These are phyloP conservation scores for Taurulus bubalis DNA, from an alignment of 2,113 vertebrate species.

Conservation along the genomic window DNA sequence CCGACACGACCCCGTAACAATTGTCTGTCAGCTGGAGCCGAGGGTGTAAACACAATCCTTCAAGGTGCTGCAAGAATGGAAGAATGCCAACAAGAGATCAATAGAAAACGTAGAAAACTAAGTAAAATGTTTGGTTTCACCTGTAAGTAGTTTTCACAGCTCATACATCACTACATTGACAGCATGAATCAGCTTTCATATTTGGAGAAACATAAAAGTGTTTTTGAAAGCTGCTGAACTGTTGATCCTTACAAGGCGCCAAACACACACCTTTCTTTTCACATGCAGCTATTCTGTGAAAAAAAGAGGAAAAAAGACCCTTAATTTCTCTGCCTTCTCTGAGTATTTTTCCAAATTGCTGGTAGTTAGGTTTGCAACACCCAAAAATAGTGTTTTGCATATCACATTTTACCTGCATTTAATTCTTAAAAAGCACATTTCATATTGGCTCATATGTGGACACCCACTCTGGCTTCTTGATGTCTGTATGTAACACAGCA, in stretches of 20 bases:
- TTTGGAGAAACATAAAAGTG: conserved; percentile 7
- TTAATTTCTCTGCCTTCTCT: conserved; percentile 2
- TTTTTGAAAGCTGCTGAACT: not conserved
- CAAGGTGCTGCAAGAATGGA: conserved; percentile 40
- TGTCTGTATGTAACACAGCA: conserved; percentile 10
- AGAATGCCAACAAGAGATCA: conserved; percentile 42
- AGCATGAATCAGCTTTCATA: conserved; percentile 27
- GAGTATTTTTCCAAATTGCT: conserved; percentile 12
- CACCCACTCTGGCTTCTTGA: not conserved
- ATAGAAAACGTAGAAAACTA: conserved; percentile 24
- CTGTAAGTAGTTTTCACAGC: conserved; percentile 18
- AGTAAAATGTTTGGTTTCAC: conserved; percentile 37
- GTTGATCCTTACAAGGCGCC: not conserved
- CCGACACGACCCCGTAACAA: conserved; percentile 3
- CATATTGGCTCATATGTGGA: not conserved
- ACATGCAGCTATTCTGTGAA: conserved; percentile 8
- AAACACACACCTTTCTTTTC: not conserved
- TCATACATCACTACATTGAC: conserved; percentile 19
- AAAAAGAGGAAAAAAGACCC: not conserved
- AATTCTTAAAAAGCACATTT: not conserved
- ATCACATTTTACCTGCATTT: conserved; percentile 5
- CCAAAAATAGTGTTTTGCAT: not conserved
- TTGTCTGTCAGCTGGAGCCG: conserved; percentile 30
- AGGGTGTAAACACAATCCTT: conserved; percentile 40
- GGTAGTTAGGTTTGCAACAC: not conserved